Conservation (phyloP, 2,797 vertebrate species). For the Myiotriccus ornatus region DNA sequence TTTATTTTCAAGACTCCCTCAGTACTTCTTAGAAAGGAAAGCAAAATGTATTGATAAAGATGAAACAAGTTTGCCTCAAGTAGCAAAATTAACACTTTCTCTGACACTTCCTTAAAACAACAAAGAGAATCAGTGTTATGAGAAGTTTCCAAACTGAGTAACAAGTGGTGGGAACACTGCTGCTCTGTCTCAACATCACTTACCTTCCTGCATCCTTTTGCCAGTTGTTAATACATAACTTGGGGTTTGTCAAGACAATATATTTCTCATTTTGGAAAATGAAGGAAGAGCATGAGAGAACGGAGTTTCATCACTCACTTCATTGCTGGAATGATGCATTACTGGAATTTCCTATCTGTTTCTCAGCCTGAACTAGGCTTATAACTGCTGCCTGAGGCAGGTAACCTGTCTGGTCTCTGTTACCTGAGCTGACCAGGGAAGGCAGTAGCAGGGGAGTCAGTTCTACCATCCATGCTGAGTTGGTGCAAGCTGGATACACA, state of each 20-base stretch:
- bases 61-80: neutral
- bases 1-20: neutral
- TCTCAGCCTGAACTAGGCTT: neutral
- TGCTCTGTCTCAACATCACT: neutral
- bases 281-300: neutral
- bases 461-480: neutral
- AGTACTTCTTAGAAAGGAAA: neutral
- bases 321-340: rapidly evolving
- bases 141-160: neutral
- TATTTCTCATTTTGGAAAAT: neutral
- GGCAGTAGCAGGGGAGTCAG: rapidly evolving
- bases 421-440: neutral
- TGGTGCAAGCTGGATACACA: neutral
- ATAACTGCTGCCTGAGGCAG: neutral
- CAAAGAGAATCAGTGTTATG: neutral
- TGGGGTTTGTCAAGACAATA: neutral
- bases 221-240: neutral
- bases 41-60: neutral
- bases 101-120: neutral
- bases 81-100: neutral
- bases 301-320: neutral
- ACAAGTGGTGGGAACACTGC: neutral
- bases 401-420: neutral
- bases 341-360: neutral
- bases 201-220: neutral